Base-by-base conservation (phyloP, 2,797 vertebrate species). In the Phalloptychus januarius region DNA sequence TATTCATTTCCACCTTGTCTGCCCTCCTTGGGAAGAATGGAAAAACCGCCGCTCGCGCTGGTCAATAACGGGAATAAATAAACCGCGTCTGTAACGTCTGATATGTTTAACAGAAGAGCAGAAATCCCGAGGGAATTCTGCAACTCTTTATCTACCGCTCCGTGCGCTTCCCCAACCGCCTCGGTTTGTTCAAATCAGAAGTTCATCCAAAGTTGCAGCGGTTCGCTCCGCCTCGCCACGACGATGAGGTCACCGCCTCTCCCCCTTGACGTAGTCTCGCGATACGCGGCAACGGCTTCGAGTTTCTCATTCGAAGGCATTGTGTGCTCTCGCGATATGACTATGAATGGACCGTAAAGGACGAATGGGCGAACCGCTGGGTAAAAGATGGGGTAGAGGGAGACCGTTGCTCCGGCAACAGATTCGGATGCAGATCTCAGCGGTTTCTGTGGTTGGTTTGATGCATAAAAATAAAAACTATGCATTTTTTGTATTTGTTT, bases 121-220 rank as follows among this genome's bases (percentile, higher is more conserved):
- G 72, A 89, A 86, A 79, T 61, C 56, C 70, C 73, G 20, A 38
- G 4, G 13, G 8, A 46, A 20, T 0, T 78, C 40, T 72, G 78
- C 78, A 36, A 65, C 83, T 83, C 70, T 46, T 45, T 3, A 45
- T 23, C 28, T 42, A 40, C 72, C 70, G 73, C 31, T 83, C 88
- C 84, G 79, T 38, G 44, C 80, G 76, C 85, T 87, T 82, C 23
- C 70, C 81, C 85, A 79, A 80, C 92, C 90, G 88, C 90, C 86
- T 88, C 81, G 83, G 83, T 92, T 90, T 85, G 91, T 93, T 92
- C 89, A 92, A 89, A 94, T 94, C 92, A 90, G 90, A 96, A 96
- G 94, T 96, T 96, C 93, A 94, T 94, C 94, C 91, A 95, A 96
- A 94, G 95, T 95, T 96, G 89, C 93, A 72, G 91, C 80, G 81